Evolutionary conservation across 2,113 vertebrate genomes (phyloP), one percentile per base, ranked within the genome.

Genomic region (Paradoxurus hermaphroditus): DNA sequence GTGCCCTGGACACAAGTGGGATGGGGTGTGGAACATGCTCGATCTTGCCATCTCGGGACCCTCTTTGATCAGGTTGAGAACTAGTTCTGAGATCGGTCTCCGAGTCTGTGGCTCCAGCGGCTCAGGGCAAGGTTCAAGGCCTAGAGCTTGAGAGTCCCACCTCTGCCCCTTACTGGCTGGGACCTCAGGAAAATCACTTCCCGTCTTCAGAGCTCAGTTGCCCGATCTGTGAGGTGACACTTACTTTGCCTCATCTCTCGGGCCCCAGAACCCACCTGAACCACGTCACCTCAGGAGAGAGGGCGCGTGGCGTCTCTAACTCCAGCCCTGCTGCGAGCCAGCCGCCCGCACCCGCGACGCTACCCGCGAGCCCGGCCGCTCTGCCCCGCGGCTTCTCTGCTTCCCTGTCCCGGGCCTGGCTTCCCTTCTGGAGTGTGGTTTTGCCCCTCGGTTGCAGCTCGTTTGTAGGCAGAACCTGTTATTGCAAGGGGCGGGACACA

Each of bases 311-410:
- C 21, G 23, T 31, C 63, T 70, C 59, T 29, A 19, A 44, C 41
- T 46, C 62, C 4, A 63, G 36, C 27, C 41, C n/a, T 1, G 3
- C 41, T 15, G 51, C 67, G 19, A 4, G 15, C 19, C 13, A 77
- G 72, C 84, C 25, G 2, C 83, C 8, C 39, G 19, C 19, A 0
- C 39, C 0, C 1, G 2, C 19, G 25, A 36, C 44, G 23, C 3
- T 34, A 56, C 34, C 65, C 13, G 11, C 18, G 0, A 25, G 11
- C 5, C 25, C 0, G 13, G 27, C 7, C 3, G 4, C 19, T 86
- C n/a, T 27, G 34, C 51, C 14, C 63, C 39, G 29, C 4, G 1
- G 27, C 65, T 8, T 19, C 44, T 72, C 51, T 14, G 19, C 29
- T 29, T 67, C 29, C 39, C 39, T 9, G 18, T 81, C 31, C 72